phyloP scores from a whole-genome alignment of 2,888 invertebrate species.

The Cosmia trapezina region DNA sequence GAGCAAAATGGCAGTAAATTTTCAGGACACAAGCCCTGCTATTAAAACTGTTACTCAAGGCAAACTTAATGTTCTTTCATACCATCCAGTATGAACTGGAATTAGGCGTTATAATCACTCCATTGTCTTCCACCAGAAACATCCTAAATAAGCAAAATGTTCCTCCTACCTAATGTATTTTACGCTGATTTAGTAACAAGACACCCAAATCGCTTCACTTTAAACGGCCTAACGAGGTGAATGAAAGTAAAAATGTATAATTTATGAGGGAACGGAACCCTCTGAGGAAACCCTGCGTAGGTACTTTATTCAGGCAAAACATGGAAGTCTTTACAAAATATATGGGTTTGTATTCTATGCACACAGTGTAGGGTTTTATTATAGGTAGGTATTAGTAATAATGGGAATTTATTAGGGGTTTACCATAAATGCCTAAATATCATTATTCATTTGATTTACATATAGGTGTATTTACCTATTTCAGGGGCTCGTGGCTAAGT shows the following conservation, averaged over 20 bases:
- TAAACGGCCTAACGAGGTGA: slow-evolving; percentile 53
- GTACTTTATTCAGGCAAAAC: slow-evolving; percentile 42
- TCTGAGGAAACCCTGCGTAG: slow-evolving; percentile 17
- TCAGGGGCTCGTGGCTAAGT: no score
- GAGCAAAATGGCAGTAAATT: no score
- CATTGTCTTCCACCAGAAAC: neutral
- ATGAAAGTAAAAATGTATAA: slow-evolving; percentile 57
- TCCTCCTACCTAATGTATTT: slow-evolving; percentile 17
- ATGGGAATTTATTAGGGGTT: slow-evolving; percentile 10
- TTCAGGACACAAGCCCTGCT: no score
- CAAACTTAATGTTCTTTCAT: no score
- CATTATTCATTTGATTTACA: neutral
- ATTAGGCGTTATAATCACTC: neutral
- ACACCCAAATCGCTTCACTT: slow-evolving; percentile 53
- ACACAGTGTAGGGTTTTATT: slow-evolving; percentile 37
- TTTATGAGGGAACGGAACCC: slow-evolving; percentile 52
- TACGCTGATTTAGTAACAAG: slow-evolving; percentile 38
- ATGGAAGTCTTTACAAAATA: slow-evolving; percentile 24
- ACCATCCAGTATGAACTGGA: no score
- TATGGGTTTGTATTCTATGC: slow-evolving; percentile 29
- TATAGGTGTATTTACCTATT: neutral
- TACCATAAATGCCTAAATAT: neutral
- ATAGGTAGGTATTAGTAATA: neutral
- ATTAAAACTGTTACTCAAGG: no score
- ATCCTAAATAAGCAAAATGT: slow-evolving; percentile 4